Percentiles rank a stretch among this genome's conserved stretches.
phyloP scores from a whole-genome alignment of 2,888 invertebrate species.

The Trachelus iudaicus region DNA sequence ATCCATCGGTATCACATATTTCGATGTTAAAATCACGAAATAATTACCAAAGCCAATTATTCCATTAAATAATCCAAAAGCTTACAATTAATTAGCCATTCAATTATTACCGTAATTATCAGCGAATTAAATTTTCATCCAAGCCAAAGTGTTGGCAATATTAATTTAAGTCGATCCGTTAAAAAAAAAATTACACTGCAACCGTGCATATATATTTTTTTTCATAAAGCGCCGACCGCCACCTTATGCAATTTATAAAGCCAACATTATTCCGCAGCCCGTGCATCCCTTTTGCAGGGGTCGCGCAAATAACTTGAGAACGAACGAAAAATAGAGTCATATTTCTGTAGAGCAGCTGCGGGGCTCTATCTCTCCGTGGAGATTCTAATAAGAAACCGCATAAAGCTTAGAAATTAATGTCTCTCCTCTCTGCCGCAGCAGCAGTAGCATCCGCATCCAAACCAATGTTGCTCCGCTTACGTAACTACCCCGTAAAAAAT shows the following conservation, averaged over 20 bases:
- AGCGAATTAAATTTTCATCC: not conserved
- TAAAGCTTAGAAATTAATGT: slow-evolving; percentile 55
- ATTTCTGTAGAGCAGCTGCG: slow-evolving; percentile 49
- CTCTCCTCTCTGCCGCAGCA: slow-evolving; percentile 13
- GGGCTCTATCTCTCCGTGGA: slow-evolving; percentile 34
- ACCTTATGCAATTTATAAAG: slow-evolving; percentile 4
- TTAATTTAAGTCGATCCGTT: not conserved
- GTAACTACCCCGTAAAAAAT: not conserved
- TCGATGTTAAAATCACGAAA: not conserved
- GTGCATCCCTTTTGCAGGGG: slow-evolving; percentile 30
- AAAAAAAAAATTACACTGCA: not conserved
- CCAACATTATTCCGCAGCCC: slow-evolving; percentile 6
- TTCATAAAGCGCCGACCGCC: not conserved
- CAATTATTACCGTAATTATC: not conserved
- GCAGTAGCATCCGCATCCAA: not conserved
- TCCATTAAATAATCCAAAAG: not conserved
- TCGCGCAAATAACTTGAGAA: slow-evolving; percentile 47
- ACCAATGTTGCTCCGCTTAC: not conserved
- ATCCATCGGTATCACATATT: too few relatives aligned
- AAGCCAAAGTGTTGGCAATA: not conserved
- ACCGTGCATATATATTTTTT: not conserved
- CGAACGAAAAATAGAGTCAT: slow-evolving; percentile 53
- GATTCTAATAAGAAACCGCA: slow-evolving; percentile 53
- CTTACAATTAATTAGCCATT: not conserved
- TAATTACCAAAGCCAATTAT: not conserved